Evolutionary conservation across 1,140 invertebrate species (phyloP), one percentile per base, ranked within the genome.

Genomic region (Aphelenchoides besseyi): DNA sequence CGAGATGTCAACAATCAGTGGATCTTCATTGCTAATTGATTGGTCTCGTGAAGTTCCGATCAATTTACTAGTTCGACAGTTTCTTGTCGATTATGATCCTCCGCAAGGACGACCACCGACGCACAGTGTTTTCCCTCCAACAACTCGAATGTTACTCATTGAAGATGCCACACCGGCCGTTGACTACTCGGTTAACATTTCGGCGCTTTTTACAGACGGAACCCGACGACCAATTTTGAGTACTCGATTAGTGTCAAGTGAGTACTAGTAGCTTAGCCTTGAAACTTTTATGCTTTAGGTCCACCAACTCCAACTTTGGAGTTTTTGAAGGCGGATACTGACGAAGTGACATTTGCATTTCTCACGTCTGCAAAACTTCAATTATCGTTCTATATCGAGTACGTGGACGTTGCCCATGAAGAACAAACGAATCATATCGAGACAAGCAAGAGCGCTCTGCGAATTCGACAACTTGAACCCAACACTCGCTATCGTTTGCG

Each of bases 341-440:
- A 66, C 63, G 59, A 67, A 3, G 66, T 63, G 9, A 68, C 66
- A 16, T 67, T 68, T 66, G 66, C 53, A 26, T 64, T 67, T 32
- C 18, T 63, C 16, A 9, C 48, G 9, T 28, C 66, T 12, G n/a
- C 1, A 59, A 53, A 23, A 12, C 48, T 12, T 2, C 9, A 23
- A 16, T 16, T 68, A 16, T n/a, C 66, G 28, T 68, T n/a, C 9
- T 68, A 68, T 66, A 63, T 68, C n/a, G 66, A 68, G 30, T 68
- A 68, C 48, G 12, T 29, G 2, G 55, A 64, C 12, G 66, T 32
- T 30, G 48, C 18, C 1, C 12, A 66, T 30, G 37, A 64, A 35
- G 57, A 68, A 28, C 16, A n/a, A 68, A 16, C 48, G 8, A 68
- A 63, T 30, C 33, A n/a, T 32, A 32, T 68, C 18, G 66, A 68